Percentiles rank a stretch among this genome's conserved stretches.
Evolutionary conservation across 2,113 vertebrate genomes (phyloP).

Genomic region (Nymphicus hollandicus): DNA sequence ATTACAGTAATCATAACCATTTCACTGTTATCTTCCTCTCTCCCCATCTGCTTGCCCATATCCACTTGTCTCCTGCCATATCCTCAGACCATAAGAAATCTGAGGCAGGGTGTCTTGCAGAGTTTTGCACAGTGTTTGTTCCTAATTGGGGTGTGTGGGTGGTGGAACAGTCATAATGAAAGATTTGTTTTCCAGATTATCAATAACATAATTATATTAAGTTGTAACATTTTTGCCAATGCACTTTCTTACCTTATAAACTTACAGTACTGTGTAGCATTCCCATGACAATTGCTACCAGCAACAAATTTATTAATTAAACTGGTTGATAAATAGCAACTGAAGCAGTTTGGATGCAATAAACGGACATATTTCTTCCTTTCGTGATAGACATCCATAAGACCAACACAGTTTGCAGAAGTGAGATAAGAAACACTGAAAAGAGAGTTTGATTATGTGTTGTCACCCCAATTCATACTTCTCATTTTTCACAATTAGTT

Average conservation of each 20-base stretch:
- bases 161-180: background rate
- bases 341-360: background rate
- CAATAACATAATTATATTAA: background rate
- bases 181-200: background rate
- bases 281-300: background rate
- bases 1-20: conserved; percentile 28
- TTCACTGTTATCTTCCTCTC: background rate
- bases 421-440: background rate
- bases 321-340: background rate
- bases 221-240: background rate
- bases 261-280: background rate
- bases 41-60: background rate
- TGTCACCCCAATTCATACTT: background rate
- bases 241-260: background rate
- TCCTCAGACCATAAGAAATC: background rate
- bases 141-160: background rate
- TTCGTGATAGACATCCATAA: background rate
- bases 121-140: background rate
- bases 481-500: background rate
- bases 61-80: background rate
- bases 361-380: background rate
- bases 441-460: background rate
- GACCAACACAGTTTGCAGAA: background rate
- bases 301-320: background rate
- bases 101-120: background rate